Base-by-base conservation (phyloP, 2,113 vertebrate genomes). In the Takifugu bimaculatus region DNA sequence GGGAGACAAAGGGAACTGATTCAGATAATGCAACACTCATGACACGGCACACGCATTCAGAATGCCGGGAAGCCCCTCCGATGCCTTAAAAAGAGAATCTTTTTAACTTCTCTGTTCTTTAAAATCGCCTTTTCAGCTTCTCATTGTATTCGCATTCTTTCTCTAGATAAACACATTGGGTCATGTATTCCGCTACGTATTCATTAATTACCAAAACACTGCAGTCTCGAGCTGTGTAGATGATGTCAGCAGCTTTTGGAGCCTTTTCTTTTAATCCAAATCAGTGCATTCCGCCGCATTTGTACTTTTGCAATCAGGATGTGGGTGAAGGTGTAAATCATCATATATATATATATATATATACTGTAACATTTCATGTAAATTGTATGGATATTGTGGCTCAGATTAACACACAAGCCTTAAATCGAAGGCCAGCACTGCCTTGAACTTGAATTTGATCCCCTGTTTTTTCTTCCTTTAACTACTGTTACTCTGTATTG, bases 1-100 rank as follows among this genome's bases (percentile, higher is more conserved):
- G 61, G 54, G 43, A 76, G 50, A 79, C 66, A 71, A 79, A 77
- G 66, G 64, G 63, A 80, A 73, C 61, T 55, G 60, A 78, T 55
- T 77, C 68, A 54, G 58, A 3, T 32, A 68, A 79, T 48, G 51
- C 66, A 66, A 63, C 59, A 63, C 47, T 39, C 60, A 10, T 51
- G 53, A 67, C 70, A 77, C 44, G 12, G 50, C 35, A 27, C 39
- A 60, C 57, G 72, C 57, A 52, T 48, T 45, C 11, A 39, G 14
- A 1, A 27, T 66, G 26, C 65, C 26, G 58, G 13, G 6, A 53
- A 45, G 56, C 59, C 26, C 25, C 50, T 39, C 11, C 35, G 35
- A 39, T 11, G 35, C 7, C 7, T 11, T 39, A 39, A 35, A 35
- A 7, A 6, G 5, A 35, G 11, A 39, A 10, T 10, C 35, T 39